phyloP scores from a whole-genome alignment of 2,113 vertebrate species.

The Menidia beryllina region DNA sequence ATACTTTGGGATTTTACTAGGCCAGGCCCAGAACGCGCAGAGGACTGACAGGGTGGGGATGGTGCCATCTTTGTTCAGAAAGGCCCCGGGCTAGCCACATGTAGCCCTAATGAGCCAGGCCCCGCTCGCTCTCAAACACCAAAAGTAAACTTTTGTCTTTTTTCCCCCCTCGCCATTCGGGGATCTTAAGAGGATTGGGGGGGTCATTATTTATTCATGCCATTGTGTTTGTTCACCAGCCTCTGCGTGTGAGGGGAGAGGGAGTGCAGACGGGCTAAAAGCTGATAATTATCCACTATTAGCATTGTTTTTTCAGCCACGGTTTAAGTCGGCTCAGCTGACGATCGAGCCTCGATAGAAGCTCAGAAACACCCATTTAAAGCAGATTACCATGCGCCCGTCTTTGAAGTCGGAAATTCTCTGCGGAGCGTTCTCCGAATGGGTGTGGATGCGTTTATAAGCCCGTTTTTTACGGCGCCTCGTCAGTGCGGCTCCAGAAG shows the following conservation, averaged over 20 bases:
- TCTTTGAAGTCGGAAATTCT: constrained; percentile 68
- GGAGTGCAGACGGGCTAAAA: constrained; percentile 67
- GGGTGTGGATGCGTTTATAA: constrained; percentile 53
- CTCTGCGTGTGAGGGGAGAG: constrained; percentile 65
- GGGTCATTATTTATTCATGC: constrained; percentile 80
- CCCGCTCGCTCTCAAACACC: constrained; percentile 77
- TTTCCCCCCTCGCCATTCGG: constrained; percentile 59
- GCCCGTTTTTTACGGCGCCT: constrained; percentile 47
- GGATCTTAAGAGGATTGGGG: constrained; percentile 77
- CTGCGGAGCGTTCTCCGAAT: constrained; percentile 34
- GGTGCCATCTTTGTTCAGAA: constrained; percentile 70
- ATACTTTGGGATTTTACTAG: constrained; percentile 71
- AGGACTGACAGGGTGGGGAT: constrained; percentile 64
- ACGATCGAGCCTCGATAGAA: constrained; percentile 61
- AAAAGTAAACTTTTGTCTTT: constrained; percentile 81
- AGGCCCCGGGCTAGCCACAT: constrained; percentile 74
- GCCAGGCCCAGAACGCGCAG: constrained; percentile 57
- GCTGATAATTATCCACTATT: constrained; percentile 78
- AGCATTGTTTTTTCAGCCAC: constrained; percentile 71
- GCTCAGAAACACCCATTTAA: constrained; percentile 65
- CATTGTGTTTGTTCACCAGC: constrained; percentile 79
- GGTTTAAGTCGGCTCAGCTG: constrained; percentile 66
- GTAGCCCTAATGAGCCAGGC: constrained; percentile 80
- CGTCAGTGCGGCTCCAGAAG: constrained; percentile 38
- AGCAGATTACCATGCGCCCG: constrained; percentile 69